Evolutionary conservation across 2,113 vertebrate genomes (phyloP).

Genomic region (Philantomba maxwellii): DNA sequence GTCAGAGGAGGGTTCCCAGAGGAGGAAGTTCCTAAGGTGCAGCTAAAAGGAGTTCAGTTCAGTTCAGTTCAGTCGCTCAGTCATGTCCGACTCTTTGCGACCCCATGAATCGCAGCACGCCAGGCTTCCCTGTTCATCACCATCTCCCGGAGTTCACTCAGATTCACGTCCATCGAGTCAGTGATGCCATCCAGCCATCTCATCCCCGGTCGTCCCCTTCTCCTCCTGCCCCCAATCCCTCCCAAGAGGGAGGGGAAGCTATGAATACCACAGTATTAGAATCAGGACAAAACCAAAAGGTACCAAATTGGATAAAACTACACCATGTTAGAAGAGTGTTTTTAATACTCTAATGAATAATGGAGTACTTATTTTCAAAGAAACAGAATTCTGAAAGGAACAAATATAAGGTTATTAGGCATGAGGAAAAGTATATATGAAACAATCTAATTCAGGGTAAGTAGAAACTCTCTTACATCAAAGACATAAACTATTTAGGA

Average conservation of each 20-base stretch:
- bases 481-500: not conserved
- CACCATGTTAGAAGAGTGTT: not conserved
- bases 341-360: not conserved
- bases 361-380: not conserved
- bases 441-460: not conserved
- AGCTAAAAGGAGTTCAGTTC: too few relatives aligned
- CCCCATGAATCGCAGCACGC: too few relatives aligned
- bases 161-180: too few relatives aligned
- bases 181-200: too few relatives aligned
- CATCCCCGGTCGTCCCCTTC: too few relatives aligned
- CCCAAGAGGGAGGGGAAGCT: too few relatives aligned
- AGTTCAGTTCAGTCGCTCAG: too few relatives aligned
- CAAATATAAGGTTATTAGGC: not conserved
- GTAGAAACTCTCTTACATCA: not conserved
- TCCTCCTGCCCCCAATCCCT: too few relatives aligned
- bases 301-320: not conserved
- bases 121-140: too few relatives aligned
- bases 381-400: not conserved
- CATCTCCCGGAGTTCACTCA: too few relatives aligned
- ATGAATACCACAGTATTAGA: not conserved
- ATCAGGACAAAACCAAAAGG: not conserved
- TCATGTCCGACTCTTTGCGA: too few relatives aligned
- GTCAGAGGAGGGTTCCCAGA: not conserved
- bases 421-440: not conserved
- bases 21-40: rapidly evolving